Evolutionary conservation across 2,113 vertebrate species (phyloP), one percentile per base, ranked within the genome.

Genomic region (Oncorhynchus kisutch): DNA sequence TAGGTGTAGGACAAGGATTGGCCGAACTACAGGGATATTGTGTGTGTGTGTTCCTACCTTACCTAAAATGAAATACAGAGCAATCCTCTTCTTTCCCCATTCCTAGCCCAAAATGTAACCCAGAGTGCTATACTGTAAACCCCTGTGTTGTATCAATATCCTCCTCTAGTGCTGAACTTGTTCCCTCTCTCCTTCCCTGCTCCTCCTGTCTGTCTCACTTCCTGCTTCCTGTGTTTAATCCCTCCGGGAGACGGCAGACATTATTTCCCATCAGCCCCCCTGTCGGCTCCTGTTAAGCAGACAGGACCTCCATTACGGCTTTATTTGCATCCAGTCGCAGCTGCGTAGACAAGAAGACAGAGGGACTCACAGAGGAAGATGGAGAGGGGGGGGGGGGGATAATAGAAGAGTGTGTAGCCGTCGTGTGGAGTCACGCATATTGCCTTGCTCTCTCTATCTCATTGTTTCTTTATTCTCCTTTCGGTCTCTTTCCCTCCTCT

Each of bases 211-310:
- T 85, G 82, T 85, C 84, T 77, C 66, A 70, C 60, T 60, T 65
- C 67, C 71, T 81, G 65, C 49, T 68, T 72, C 74, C 71, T 73
- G 67, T 82, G 73, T 85, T 77, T 85, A 88, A 88, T 90, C 84
- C 82, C 74, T 78, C 75, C 9, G 60, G 48, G 66, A 72, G 80
- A 83, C 59, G 67, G 71, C 70, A 72, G 74, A 85, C 87, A 86
- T 90, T 90, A 91, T 90, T 88, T 86, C 85, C 84, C 82, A 83
- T 90, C 87, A 84, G 74, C 81, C 76, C 82, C 79, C 72, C 85
- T 88, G 85, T 88, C 82, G 73, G 57, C 83, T 89, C 70, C 67
- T 79, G 82, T 89, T 87, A 88, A 78, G 73, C 74, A 70, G 77
- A 82, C 81, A n/a, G 78, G 79, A 70, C 51, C 78, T 82, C 71